Percentiles rank a stretch among this genome's conserved stretches.
Conservation (phyloP, 2,797 vertebrate species). For the Acanthiza pusilla region DNA sequence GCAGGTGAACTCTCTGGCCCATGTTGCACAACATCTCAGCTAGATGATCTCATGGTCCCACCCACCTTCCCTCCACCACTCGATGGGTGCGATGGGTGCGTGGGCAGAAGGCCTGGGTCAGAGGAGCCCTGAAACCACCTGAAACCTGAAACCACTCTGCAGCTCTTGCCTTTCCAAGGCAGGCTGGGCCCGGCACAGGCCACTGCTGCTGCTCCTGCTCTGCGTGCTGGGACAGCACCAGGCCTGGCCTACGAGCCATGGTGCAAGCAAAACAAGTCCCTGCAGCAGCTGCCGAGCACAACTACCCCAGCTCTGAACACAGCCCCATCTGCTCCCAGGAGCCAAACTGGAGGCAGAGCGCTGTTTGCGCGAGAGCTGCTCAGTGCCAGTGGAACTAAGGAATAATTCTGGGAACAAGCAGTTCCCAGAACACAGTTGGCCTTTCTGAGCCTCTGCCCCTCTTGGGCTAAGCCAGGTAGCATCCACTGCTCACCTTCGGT, state of each 20-base stretch:
- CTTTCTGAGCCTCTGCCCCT: neutral
- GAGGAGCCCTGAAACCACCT: neutral
- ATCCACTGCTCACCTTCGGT: rapidly evolving
- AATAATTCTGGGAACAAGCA: neutral
- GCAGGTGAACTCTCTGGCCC: neutral
- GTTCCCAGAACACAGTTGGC: rapidly evolving
- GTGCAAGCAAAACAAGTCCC: neutral
- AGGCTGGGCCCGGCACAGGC: neutral
- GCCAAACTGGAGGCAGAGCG: neutral
- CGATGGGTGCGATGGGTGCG: neutral
- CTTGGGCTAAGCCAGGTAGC: neutral
- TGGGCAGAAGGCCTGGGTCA: neutral
- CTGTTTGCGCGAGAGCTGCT: neutral
- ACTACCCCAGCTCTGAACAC: neutral
- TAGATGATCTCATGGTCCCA: neutral
- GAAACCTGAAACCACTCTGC: neutral
- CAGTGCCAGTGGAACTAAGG: neutral
- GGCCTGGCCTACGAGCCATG: neutral
- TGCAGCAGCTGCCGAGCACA: neutral
- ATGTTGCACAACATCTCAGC: neutral
- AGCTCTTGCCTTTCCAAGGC: neutral
- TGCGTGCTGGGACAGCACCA: neutral
- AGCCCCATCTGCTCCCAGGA: neutral
- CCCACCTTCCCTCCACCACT: neutral
- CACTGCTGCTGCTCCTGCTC: rapidly evolving